A percentile compares a stretch with the other conserved stretches of the same genome.
Conservation (phyloP, 2,113 vertebrate genomes). For the Pelecanoides urinatrix region DNA sequence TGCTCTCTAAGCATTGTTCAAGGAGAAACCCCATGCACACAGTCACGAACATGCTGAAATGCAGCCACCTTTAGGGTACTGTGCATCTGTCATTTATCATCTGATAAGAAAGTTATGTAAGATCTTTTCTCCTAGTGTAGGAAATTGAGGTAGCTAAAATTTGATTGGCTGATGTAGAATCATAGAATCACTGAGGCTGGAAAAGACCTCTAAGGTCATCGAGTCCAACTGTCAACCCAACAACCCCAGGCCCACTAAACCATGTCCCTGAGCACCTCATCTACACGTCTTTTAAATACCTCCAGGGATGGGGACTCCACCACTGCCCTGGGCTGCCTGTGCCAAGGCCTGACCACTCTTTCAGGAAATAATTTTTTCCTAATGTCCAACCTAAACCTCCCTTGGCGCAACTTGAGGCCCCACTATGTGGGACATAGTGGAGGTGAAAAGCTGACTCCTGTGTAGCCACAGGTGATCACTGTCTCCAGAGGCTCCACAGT, state of each 20-base stretch:
- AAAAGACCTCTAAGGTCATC: too few species aligned
- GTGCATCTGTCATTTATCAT: background rate
- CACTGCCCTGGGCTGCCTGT: too few species aligned
- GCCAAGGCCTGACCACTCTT: too few species aligned
- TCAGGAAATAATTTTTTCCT: too few species aligned
- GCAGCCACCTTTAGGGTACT: background rate
- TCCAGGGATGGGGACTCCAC: too few species aligned
- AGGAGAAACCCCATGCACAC: background rate
- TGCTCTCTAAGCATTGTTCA: background rate
- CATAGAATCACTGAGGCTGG: too few species aligned
- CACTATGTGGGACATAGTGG: background rate
- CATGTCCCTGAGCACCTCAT: too few species aligned
- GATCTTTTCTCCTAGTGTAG: background rate
- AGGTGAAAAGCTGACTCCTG: background rate
- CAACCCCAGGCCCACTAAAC: too few species aligned
- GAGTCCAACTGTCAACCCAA: too few species aligned
- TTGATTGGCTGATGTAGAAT: background rate
- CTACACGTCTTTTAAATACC: too few species aligned
- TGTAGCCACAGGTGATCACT: background rate
- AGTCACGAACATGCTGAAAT: background rate
- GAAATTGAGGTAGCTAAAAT: background rate
- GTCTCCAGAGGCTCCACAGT: background rate
- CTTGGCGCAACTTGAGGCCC: too few species aligned
- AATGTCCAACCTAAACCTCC: too few species aligned
- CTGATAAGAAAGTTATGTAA: background rate